Percentiles rank a stretch among this genome's conserved stretches.
phyloP scores from a whole-genome alignment of 2,888 invertebrate genomes.

The Dioctria linearis region DNA sequence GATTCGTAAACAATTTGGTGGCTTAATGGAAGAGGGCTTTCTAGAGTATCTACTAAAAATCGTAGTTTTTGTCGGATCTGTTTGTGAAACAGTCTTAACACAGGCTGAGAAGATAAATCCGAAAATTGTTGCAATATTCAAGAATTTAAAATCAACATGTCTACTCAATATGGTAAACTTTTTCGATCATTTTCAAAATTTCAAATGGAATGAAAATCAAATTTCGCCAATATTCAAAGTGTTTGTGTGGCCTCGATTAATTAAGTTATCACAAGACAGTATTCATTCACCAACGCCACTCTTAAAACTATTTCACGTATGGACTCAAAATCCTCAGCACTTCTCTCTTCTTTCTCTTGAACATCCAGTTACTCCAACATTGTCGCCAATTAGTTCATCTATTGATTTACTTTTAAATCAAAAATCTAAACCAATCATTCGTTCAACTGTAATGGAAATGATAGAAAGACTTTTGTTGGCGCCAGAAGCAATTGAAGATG shows the following conservation, averaged over 20 bases:
- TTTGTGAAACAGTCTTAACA: slow-evolving; percentile 76
- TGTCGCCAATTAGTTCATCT: slow-evolving; percentile 78
- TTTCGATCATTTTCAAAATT: slow-evolving; percentile 85
- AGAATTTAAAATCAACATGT: slow-evolving; percentile 77
- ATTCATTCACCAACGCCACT: slow-evolving; percentile 87
- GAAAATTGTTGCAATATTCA: slow-evolving; percentile 77
- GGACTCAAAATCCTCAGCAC: slow-evolving; percentile 84
- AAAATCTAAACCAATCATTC: slow-evolving; percentile 78
- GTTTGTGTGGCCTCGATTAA: slow-evolving; percentile 85
- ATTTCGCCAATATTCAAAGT: slow-evolving; percentile 83
- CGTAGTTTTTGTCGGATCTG: slow-evolving; percentile 79
- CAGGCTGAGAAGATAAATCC: slow-evolving; percentile 69
- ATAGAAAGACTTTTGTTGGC: slow-evolving; percentile 80
- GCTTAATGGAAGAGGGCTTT: slow-evolving; percentile 79
- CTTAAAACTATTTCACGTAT: slow-evolving; percentile 83
- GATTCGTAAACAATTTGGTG: slow-evolving; percentile 86
- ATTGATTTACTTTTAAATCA: slow-evolving; percentile 81
- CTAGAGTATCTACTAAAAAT: slow-evolving; percentile 81
- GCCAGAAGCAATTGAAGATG: slow-evolving; percentile 69
- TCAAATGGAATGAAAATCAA: slow-evolving; percentile 80
- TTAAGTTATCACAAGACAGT: slow-evolving; percentile 84
- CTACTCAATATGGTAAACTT: slow-evolving; percentile 79
- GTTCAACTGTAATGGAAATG: slow-evolving; percentile 80
- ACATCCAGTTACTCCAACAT: not conserved
- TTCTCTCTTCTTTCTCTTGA: slow-evolving; percentile 72